A percentile compares a stretch with the other conserved stretches of the same genome.
phyloP scores from a whole-genome alignment of 37 sponge, comb jelly and placozoan genomes.

The Beroe ovata region DNA sequence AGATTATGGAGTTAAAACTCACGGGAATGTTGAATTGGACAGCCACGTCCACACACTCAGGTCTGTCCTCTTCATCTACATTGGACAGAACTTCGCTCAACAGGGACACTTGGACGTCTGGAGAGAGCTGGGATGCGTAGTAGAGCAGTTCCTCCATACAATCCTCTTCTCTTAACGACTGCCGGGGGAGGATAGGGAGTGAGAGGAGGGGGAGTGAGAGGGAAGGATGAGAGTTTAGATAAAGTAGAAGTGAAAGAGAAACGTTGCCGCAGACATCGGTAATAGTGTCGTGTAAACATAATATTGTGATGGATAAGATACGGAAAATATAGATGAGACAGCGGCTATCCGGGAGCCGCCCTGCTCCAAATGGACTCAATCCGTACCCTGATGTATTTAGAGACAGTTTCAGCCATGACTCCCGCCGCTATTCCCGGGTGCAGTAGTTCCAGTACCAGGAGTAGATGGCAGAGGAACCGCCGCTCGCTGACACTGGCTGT shows the following conservation, averaged over 20 bases:
- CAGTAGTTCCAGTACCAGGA: constrained; percentile 31
- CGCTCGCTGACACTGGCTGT: constrained; percentile 27
- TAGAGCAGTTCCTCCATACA: constrained; percentile 4
- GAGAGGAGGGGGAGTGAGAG: background rate
- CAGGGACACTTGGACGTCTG: constrained; percentile 29
- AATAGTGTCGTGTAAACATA: too few relatives aligned
- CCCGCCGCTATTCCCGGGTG: constrained; percentile 5
- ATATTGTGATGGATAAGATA: too few relatives aligned
- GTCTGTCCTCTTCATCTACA: constrained; percentile 36
- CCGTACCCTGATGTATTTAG: constrained; percentile 41
- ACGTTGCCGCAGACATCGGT: background rate
- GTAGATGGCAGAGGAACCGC: constrained; percentile 56
- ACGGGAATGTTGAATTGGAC: background rate
- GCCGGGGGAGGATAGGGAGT: background rate
- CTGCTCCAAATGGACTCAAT: background rate
- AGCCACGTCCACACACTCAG: constrained; percentile 10
- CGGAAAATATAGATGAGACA: too few relatives aligned
- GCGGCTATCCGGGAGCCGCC: too few relatives aligned
- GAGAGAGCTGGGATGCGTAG: constrained; percentile 25
- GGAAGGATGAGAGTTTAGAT: background rate
- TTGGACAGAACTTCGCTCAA: constrained; percentile 44
- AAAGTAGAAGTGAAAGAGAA: background rate
- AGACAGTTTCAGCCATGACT: background rate
- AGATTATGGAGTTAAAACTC: too few relatives aligned
- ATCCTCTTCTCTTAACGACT: constrained; percentile 24